Conservation (phyloP, 2,113 vertebrate species). For the Uria lomvia region DNA sequence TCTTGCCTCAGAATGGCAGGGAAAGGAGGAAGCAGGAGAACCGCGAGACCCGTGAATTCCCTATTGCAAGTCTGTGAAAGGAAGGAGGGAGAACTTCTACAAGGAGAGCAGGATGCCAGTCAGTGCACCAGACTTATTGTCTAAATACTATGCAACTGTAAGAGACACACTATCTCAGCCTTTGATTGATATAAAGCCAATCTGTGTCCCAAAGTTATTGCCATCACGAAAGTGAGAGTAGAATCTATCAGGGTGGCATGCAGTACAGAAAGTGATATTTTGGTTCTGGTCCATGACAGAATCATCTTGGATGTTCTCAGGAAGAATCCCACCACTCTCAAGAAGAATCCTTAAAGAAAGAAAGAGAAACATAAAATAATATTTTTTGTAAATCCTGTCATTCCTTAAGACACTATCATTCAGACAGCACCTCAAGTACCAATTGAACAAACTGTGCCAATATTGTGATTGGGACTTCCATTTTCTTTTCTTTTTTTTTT, state of each 20-base stretch:
- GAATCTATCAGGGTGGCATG: conserved; percentile 84
- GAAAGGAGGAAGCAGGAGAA: not conserved
- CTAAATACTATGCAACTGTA: not conserved
- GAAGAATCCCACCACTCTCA: conserved; percentile 82
- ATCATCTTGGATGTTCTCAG: conserved; percentile 86
- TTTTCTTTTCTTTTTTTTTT: not conserved
- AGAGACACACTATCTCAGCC: conserved; percentile 23
- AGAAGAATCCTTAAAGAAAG: conserved; percentile 81
- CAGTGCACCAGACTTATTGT: not conserved
- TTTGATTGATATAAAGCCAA: conserved; percentile 89
- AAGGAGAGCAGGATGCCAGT: not conserved
- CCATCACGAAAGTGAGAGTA: conserved; percentile 91
- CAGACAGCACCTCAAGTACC: not conserved
- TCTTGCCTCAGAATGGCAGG: not conserved
- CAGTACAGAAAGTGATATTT: conserved; percentile 83
- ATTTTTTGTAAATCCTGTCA: not conserved
- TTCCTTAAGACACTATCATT: not conserved
- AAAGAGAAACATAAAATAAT: not conserved
- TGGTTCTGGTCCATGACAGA: conserved; percentile 53
- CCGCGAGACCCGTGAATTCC: not conserved
- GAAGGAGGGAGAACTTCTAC: not conserved
- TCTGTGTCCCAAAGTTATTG: conserved; percentile 87
- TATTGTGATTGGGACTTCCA: not conserved
- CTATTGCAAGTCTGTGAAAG: not conserved
- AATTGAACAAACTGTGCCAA: not conserved